phyloP scores from a whole-genome alignment of 1,140 invertebrate genomes.

The Drosophila punjabiensis region DNA sequence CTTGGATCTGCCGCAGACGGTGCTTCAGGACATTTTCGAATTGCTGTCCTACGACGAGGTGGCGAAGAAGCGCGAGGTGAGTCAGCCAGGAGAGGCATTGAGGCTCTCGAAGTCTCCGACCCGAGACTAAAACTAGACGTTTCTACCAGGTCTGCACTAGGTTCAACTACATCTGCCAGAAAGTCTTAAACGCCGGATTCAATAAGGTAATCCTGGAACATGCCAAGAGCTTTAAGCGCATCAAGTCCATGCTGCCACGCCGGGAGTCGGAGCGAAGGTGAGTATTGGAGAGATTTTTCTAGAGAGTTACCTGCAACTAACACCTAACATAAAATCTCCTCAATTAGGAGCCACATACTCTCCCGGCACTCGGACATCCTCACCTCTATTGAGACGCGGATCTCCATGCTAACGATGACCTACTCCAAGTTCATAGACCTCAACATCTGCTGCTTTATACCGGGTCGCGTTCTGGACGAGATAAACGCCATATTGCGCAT shows the following conservation, averaged over 20 bases:
- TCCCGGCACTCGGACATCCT: constrained; percentile 95
- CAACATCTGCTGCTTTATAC: constrained; percentile 95
- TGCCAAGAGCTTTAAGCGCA: constrained; percentile 89
- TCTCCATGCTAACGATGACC: constrained; percentile 97
- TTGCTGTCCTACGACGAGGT: constrained; percentile 93
- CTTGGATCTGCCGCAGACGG: constrained; percentile 90
- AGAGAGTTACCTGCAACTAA: background rate
- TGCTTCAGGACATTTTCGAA: constrained; percentile 92
- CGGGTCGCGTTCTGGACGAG: constrained; percentile 97
- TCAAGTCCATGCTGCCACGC: constrained; percentile 93
- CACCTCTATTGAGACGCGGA: constrained; percentile 94
- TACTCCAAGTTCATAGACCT: constrained; percentile 89
- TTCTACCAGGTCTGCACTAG: constrained; percentile 90
- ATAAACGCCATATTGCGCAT: constrained; percentile 90
- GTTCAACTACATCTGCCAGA: constrained; percentile 91
- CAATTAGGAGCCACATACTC: constrained; percentile 89
- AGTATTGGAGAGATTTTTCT: constrained; percentile 29
- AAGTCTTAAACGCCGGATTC: constrained; percentile 93
- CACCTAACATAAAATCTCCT: background rate
- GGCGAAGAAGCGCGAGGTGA: constrained; percentile 92
- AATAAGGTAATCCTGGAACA: constrained; percentile 92
- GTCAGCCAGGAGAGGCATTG: constrained; percentile 62
- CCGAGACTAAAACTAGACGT: constrained; percentile 38
- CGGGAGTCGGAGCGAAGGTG: constrained; percentile 94
- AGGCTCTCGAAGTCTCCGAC: background rate